These are phyloP conservation scores for Acronicta alni DNA, from an alignment of 2,888 invertebrate genomes.

Conservation along the genomic window DNA sequence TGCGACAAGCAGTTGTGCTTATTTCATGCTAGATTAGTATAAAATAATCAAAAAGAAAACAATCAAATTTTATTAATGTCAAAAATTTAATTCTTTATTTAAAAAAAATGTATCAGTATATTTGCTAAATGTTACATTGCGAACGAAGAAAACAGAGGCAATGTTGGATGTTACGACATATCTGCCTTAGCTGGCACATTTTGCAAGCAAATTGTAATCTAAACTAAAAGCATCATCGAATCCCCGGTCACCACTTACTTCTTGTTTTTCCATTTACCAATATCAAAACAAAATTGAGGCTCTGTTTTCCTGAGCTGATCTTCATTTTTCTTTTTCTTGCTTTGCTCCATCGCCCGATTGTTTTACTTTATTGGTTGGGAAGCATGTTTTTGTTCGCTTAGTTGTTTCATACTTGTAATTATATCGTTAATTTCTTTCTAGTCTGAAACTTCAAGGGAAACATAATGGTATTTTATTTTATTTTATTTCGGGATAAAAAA, in stretches of 20 bases:
- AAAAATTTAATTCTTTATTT: too few relatives aligned
- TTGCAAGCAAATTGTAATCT: conserved; percentile 61
- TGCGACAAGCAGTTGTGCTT: too few relatives aligned
- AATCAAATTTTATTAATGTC: too few relatives aligned
- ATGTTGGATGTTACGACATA: conserved; percentile 50
- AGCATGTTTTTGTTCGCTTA: neutral
- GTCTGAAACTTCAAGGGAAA: neutral
- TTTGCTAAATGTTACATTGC: too few relatives aligned
- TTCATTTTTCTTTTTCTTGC: conserved; percentile 12
- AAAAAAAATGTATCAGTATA: neutral
- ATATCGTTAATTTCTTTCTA: neutral
- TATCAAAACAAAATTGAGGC: conserved; percentile 39
- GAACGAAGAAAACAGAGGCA: conserved; percentile 37
- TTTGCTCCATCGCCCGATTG: conserved; percentile 7
- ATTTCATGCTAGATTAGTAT: too few relatives aligned
- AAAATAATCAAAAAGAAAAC: too few relatives aligned
- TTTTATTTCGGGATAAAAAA: too few relatives aligned
- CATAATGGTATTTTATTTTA: too few relatives aligned
- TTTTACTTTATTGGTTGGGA: conserved; percentile 6
- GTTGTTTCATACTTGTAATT: neutral
- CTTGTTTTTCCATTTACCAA: conserved; percentile 46
- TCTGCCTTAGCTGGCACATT: conserved; percentile 53
- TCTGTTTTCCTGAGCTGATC: conserved; percentile 13
- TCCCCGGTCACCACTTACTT: conserved; percentile 53
- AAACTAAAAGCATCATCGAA: conserved; percentile 59